phyloP scores from a whole-genome alignment of 2,797 vertebrate species.

The Sardinella longiceps region DNA sequence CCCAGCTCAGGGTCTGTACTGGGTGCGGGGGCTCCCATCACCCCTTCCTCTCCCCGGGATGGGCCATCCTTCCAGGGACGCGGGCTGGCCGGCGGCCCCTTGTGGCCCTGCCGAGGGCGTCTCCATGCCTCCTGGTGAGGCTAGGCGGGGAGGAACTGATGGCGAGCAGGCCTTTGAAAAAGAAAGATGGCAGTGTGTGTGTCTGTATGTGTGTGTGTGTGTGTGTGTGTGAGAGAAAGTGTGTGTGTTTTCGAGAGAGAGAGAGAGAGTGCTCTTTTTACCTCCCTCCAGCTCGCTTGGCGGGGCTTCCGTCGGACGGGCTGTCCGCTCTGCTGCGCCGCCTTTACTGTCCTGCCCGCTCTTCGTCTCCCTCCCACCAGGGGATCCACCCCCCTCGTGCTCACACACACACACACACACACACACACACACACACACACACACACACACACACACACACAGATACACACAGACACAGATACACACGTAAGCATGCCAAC shows the following conservation, averaged over 20 bases:
- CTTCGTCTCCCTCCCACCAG: constrained; percentile 68
- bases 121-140: constrained; percentile 61
- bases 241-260: constrained; percentile 41
- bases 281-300: constrained; percentile 81
- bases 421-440: too few relatives aligned
- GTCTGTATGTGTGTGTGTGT: neutral
- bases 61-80: constrained; percentile 50
- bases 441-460: neutral
- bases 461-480: neutral
- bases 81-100: constrained; percentile 69
- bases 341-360: constrained; percentile 79
- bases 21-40: neutral
- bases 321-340: constrained; percentile 36
- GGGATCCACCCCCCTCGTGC: constrained; percentile 57
- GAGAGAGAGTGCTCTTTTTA: constrained; percentile 76
- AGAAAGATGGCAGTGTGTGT: constrained; percentile 43
- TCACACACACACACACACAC: neutral
- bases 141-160: constrained; percentile 75
- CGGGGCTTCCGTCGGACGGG: constrained; percentile 72
- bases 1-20: constrained; percentile 8
- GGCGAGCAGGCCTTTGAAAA: constrained; percentile 75
- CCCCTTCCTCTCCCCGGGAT: neutral
- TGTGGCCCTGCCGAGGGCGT: constrained; percentile 65
- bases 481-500: constrained; percentile 48
- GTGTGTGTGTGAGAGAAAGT: neutral